Evolutionary conservation across 2,113 vertebrate species (phyloP), one percentile per base, ranked within the genome.

Genomic region (Crotalus helleri): DNA sequence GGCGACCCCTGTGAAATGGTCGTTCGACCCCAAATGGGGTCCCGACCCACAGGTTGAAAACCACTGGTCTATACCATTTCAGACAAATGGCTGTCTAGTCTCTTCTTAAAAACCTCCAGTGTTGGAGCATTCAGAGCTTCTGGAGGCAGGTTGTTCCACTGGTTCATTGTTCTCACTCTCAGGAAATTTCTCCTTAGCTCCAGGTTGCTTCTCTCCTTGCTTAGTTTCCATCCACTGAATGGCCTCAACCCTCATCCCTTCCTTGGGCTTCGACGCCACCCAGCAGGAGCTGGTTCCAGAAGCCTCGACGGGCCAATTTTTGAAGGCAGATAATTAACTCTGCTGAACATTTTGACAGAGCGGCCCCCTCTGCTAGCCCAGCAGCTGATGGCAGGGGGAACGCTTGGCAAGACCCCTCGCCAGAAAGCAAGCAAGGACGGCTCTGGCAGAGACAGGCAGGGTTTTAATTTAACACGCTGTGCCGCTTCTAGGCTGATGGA

Each of bases 271-370:
- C 96, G 91, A 95, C 92, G 17, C 94, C 2, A 93, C 96, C 93
- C 96, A 91, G 95, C 58, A 92, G 94, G 96, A 94, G 96, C 91
- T 92, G 94, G 51, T 94, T 96, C 94, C 94, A 93, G 95, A 97
- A 97, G 94, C 94, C 95, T 95, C 95, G 93, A 85, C 94, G 94
- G 74, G 93, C 92, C 94, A 1, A 15, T 92, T 96, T 81, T 26
- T 92, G 93, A 96, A 95, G 91, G 55, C 93, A 95, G 97, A 96
- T 97, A 96, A 97, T 97, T 96, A 96, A 96, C 96, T 96, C 94
- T 89, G 58, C 94, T 29, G 96, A 95, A 96, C 93, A 94, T 95
- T 90, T 94, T 96, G 96, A 95, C 96, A 93, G 95, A 91, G 93
- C 1, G 87, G 93, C 96, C 94, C 96, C 24, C 74, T 93, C 92